These are phyloP conservation scores for Eidolon dupreanum DNA, from an alignment of 2,797 vertebrate genomes.

Conservation along the genomic window DNA sequence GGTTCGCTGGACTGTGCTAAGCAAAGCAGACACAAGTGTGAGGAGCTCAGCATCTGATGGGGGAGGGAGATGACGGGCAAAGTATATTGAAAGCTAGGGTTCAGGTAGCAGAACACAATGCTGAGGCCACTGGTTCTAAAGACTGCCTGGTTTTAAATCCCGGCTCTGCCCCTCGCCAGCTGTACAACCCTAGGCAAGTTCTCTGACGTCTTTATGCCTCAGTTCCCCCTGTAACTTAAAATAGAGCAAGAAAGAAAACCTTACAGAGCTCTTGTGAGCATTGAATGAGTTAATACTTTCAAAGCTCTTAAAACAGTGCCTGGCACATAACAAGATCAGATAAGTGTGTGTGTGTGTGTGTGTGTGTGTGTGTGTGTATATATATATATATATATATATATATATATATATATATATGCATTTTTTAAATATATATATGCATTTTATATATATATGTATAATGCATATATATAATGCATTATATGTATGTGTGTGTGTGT, in stretches of 20 bases:
- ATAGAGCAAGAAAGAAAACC: not conserved
- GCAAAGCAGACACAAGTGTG: not conserved
- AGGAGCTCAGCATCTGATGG: not conserved
- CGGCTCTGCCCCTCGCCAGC: not conserved
- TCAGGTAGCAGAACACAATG: no score
- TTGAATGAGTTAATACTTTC: not conserved
- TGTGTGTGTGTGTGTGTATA: no score
- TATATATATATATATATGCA: no score
- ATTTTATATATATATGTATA: no score
- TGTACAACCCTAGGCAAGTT: not conserved
- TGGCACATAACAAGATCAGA: not conserved
- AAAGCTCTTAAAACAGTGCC: not conserved
- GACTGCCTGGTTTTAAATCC: not conserved
- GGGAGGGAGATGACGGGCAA: not conserved
- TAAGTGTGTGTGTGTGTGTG: no score
- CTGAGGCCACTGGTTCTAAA: not conserved
- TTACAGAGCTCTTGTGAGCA: not conserved
- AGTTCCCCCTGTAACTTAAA: constrained; percentile 17
- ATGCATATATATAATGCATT: no score
- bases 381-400: no score
- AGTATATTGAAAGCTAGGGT: accelerated
- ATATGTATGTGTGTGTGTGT: no score
- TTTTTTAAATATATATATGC: no score
- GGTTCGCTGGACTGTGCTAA: no score
- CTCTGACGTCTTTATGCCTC: not conserved